Evolutionary conservation across 2,888 invertebrate species (phyloP).

Genomic region (Siphonodentalium dalli): DNA sequence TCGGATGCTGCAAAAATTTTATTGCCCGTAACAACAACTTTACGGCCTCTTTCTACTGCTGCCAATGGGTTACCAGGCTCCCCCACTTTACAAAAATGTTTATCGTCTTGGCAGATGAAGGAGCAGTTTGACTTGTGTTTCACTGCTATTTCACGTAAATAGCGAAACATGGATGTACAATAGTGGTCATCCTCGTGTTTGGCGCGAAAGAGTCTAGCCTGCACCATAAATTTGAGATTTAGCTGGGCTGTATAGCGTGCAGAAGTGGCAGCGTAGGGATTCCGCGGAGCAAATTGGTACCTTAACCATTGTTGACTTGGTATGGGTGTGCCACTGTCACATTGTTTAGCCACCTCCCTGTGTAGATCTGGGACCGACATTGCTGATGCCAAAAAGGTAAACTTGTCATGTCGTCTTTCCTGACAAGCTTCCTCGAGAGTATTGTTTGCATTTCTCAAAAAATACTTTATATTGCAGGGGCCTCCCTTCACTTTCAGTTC

Average conservation of each 20-base stretch:
- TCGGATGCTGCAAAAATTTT: not conserved
- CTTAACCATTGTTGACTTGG: not conserved
- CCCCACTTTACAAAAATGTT: constrained; percentile 4
- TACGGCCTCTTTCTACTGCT: too few relatives aligned
- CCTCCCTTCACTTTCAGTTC: too few relatives aligned
- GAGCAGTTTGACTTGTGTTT: not conserved
- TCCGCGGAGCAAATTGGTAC: too few relatives aligned
- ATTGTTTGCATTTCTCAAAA: constrained; percentile 2
- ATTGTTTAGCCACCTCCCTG: not conserved
- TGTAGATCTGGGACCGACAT: too few relatives aligned
- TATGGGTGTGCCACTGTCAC: not conserved
- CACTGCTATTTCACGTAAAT: constrained; percentile 1
- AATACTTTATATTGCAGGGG: too few relatives aligned
- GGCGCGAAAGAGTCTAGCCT: too few relatives aligned
- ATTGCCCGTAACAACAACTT: not conserved
- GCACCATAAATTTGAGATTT: too few relatives aligned
- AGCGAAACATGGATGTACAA: not conserved
- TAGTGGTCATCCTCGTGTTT: too few relatives aligned
- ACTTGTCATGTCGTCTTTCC: constrained; percentile 5
- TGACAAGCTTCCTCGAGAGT: constrained; percentile 1
- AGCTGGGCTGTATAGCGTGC: too few relatives aligned
- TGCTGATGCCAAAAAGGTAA: constrained; percentile 5
- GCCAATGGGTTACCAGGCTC: constrained; percentile 11
- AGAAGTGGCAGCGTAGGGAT: too few relatives aligned
- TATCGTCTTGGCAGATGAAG: constrained; percentile 6